phyloP scores from a whole-genome alignment of 35 echinoderm and acorn worm species.

The Eucidaris tribuloides region DNA sequence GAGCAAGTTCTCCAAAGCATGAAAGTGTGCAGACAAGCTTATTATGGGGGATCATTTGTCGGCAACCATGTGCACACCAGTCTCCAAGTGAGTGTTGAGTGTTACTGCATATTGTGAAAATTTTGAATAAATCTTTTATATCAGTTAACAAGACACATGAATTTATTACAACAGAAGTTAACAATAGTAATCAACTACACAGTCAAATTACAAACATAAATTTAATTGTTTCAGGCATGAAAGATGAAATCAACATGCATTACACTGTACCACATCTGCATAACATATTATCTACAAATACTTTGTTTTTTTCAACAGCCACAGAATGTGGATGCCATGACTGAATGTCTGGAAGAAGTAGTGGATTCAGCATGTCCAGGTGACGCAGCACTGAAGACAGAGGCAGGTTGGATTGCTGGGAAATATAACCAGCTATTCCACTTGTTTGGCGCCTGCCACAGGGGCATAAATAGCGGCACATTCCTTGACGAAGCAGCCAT shows the following conservation, averaged over 20 bases:
- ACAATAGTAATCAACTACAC: not conserved
- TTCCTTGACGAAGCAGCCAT: not conserved
- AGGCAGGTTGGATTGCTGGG: not conserved
- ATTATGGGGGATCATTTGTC: not conserved
- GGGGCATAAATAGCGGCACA: not conserved
- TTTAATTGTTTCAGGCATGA: not conserved
- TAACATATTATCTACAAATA: not conserved
- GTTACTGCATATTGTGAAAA: not conserved
- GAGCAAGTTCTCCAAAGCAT: not conserved
- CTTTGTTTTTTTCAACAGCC: not conserved
- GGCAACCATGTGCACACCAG: not conserved
- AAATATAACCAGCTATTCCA: slow-evolving; percentile 13
- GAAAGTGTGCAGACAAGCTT: not conserved
- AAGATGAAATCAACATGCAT: not conserved
- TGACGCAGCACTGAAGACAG: not conserved
- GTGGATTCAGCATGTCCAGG: not conserved
- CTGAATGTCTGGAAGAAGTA: not conserved
- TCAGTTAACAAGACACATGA: not conserved
- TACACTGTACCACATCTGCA: not conserved
- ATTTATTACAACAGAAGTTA: not conserved
- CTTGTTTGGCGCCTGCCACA: slow-evolving; percentile 15
- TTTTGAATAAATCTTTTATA: not conserved
- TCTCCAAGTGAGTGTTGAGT: slow-evolving; percentile 6
- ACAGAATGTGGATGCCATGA: not conserved
- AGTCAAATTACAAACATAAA: not conserved